Conservation (phyloP, 1,140 invertebrate species). For the Dendroctonus ponderosae region DNA sequence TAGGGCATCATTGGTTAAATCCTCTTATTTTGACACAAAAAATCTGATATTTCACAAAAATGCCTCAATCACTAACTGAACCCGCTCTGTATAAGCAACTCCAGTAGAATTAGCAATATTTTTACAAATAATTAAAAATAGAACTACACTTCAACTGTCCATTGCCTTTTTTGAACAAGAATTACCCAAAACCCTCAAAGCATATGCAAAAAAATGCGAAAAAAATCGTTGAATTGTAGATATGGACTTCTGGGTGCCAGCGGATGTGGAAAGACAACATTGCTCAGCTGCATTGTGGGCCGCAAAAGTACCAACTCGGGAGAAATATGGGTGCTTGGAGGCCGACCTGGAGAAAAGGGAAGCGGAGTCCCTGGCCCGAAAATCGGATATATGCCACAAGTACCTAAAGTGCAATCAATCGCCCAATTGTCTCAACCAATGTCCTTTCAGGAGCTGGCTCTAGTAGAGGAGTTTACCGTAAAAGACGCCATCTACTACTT, state of each 20-base stretch:
- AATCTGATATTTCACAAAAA: too few relatives aligned
- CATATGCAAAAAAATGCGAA: background rate
- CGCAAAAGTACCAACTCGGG: slow-evolving; percentile 71
- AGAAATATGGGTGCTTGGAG: slow-evolving; percentile 74
- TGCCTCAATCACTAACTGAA: too few relatives aligned
- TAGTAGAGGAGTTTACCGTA: slow-evolving; percentile 84
- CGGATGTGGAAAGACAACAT: slow-evolving; percentile 82
- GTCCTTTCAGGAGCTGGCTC: slow-evolving; percentile 70
- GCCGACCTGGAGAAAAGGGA: slow-evolving; percentile 66
- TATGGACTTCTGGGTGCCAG: slow-evolving; percentile 85
- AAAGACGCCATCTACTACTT: slow-evolving; percentile 85
- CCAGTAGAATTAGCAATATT: too few relatives aligned
- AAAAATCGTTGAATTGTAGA: slow-evolving; percentile 51
- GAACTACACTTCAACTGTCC: too few relatives aligned
- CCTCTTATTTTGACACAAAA: background rate
- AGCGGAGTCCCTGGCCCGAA: slow-evolving; percentile 75
- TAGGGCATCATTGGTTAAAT: background rate
- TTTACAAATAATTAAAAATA: too few relatives aligned
- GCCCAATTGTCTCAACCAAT: background rate
- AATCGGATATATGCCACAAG: slow-evolving; percentile 83
- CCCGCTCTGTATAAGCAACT: too few relatives aligned
- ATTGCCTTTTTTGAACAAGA: too few relatives aligned
- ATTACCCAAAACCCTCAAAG: background rate
- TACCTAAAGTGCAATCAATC: slow-evolving; percentile 40
- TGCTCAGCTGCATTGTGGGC: slow-evolving; percentile 83